Evolutionary conservation across 2,888 invertebrate genomes (phyloP), one percentile per base, ranked within the genome.

Genomic region (Tholera decimalis): DNA sequence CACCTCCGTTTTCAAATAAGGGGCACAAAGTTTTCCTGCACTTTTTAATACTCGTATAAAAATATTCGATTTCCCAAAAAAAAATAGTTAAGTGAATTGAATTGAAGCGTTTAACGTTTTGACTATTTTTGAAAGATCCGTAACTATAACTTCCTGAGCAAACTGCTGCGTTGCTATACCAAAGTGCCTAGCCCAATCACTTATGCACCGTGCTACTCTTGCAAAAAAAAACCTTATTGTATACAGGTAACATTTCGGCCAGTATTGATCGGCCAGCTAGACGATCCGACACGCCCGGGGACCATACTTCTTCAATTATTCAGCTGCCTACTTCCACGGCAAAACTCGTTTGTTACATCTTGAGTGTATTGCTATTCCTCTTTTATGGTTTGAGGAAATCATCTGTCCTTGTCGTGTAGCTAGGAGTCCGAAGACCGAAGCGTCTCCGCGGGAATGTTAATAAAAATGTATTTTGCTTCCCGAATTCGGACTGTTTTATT

Each of bases 281-380:
- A 89, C 91, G 85, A 89, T 88, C 88, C 85, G 80, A 80, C 85
- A 85, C 88, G 82, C 84, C 72, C 72, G 85, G 81, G 87, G 88
- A 89, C 88, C 89, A 85, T 84, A 86, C 86, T 89, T 89, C 88
- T 89, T 94, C 91, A 93, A 94, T 93, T 93, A 94, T 94, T 94
- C 93, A 94, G 82, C 74, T 77, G 83, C 79, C 79, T 84, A 83
- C 84, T 77, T 87, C 85, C 83, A 68, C 73, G 76, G 76, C 72
- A 61, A 66, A 73, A 76, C 79, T 85, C 81, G 85, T 87, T 86
- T 85, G 86, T 85, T 85, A 88, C 88, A 84, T 86, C 84, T 83
- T 83, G 74, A 83, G 88, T 87, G 86, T 89, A 88, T 88, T 89
- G 85, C 87, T 85, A 84, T 83, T 83, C 77, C 85, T 82, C 85